These are phyloP conservation scores for Tragelaphus scriptus DNA, from an alignment of 2,113 vertebrate genomes.

Conservation along the genomic window DNA sequence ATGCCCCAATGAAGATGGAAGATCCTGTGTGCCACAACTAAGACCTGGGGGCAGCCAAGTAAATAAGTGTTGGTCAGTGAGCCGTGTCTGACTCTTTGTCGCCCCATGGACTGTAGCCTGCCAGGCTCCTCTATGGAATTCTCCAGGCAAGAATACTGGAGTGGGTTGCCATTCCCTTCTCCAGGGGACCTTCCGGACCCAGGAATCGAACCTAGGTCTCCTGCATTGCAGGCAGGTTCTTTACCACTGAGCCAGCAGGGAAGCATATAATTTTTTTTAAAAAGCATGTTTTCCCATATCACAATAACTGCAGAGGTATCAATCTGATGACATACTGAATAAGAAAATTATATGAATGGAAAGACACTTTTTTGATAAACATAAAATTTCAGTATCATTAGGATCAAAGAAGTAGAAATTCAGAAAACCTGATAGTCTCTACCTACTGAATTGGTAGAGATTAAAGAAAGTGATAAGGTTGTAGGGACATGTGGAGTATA, in stretches of 20 bases:
- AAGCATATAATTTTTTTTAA: neutral
- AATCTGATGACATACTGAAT: neutral
- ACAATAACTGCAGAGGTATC: neutral
- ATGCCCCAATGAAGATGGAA: rapidly evolving
- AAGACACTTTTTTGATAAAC: neutral
- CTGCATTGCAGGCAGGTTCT: neutral
- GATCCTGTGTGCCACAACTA: neutral
- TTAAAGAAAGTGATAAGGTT: neutral
- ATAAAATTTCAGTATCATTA: neutral
- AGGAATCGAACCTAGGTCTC: neutral
- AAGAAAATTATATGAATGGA: neutral
- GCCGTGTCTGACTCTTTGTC: neutral
- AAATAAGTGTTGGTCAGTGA: neutral
- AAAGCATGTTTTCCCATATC: neutral
- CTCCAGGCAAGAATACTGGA: neutral
- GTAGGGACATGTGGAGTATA: rapidly evolving
- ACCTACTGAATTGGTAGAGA: neutral
- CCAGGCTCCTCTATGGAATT: neutral
- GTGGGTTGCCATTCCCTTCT: neutral
- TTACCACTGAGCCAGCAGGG: neutral
- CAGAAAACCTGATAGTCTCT: neutral
- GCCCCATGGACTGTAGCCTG: neutral
- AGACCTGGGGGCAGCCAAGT: neutral
- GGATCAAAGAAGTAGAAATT: neutral
- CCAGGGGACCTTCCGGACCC: neutral